phyloP scores from a whole-genome alignment of 2,113 vertebrate species.

The Sitta europaea region DNA sequence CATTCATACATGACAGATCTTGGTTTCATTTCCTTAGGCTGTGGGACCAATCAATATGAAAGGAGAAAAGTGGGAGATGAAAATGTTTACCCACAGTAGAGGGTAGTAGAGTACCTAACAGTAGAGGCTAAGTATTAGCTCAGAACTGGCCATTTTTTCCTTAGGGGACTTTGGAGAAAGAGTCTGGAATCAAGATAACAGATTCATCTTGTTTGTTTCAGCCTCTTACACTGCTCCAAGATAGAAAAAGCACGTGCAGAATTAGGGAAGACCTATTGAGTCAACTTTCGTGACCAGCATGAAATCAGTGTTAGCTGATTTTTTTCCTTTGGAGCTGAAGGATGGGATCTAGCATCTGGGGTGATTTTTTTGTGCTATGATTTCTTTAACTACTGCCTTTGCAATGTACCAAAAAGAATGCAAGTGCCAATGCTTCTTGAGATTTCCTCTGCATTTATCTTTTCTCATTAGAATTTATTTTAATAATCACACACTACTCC shows the following conservation, averaged over 20 bases:
- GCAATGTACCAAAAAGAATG: not conserved
- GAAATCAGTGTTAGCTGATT: not conserved
- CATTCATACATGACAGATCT: not conserved
- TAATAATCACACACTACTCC: not conserved
- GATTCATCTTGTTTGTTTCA: not conserved
- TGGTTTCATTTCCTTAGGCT: not conserved
- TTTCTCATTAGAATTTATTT: not conserved
- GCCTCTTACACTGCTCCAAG: not conserved
- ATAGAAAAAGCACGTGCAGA: not conserved
- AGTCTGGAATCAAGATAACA: not conserved
- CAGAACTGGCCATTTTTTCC: not conserved
- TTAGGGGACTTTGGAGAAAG: not conserved
- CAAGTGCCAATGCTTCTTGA: not conserved
- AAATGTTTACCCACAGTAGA: not conserved
- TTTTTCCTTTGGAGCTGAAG: too few relatives aligned
- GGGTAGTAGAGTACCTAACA: too few relatives aligned
- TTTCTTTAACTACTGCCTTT: not conserved
- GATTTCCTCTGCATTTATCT: not conserved
- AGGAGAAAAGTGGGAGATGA: not conserved
- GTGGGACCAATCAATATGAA: not conserved
- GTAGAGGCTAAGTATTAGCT: not conserved
- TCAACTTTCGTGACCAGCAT: not conserved
- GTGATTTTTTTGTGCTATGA: not conserved
- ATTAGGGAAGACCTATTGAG: not conserved
- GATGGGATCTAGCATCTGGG: not conserved